These are phyloP conservation scores for Crax fasciolata DNA, from an alignment of 2,797 vertebrate genomes.

Conservation along the genomic window DNA sequence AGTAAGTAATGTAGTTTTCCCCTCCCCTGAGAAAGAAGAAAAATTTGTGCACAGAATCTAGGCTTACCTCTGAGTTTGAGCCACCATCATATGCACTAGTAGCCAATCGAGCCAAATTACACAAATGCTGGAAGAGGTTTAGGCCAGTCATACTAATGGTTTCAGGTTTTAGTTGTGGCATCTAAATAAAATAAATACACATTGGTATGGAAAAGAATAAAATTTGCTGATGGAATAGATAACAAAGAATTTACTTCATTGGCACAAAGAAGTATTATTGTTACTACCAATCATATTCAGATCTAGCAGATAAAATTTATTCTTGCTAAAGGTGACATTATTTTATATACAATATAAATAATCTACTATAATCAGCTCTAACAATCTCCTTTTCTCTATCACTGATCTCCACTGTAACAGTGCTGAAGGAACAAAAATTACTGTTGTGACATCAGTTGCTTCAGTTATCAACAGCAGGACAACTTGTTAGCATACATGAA, in stretches of 20 bases:
- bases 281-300: not conserved
- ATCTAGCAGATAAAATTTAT: not conserved
- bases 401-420: not conserved
- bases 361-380: not conserved
- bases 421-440: not conserved
- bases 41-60: not conserved
- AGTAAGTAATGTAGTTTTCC: not conserved
- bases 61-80: constrained; percentile 94
- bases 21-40: not conserved
- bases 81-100: constrained; percentile 96
- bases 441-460: not conserved
- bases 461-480: not conserved
- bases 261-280: not conserved
- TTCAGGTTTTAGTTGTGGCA: constrained; percentile 98
- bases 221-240: not conserved
- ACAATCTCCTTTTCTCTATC: not conserved
- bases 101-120: constrained; percentile 96
- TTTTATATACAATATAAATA: not conserved
- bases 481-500: not conserved
- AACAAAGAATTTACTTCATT: not conserved
- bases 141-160: constrained; percentile 99
- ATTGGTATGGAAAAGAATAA: constrained; percentile 23
- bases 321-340: not conserved
- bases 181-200: constrained; percentile 81
- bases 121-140: constrained; percentile 98